These are phyloP conservation scores for Heliocidaris erythrogramma DNA, from an alignment of 35 echinoderm and acorn worm species.

Conservation along the genomic window DNA sequence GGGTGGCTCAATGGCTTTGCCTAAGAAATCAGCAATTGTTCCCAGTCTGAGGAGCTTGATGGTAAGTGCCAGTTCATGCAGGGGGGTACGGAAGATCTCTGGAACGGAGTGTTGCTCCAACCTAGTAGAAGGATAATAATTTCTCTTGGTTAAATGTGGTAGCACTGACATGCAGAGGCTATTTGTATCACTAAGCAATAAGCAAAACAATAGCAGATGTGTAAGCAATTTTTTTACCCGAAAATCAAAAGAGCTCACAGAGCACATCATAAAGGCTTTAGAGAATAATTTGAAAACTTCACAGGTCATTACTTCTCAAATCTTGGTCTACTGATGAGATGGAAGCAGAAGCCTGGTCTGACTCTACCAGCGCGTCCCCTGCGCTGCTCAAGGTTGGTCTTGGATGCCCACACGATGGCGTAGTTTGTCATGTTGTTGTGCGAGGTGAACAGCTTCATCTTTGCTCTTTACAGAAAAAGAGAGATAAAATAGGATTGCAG, in stretches of 20 bases:
- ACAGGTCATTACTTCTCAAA: slow-evolving; percentile 75
- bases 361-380: slow-evolving; percentile 92
- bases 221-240: too few relatives aligned
- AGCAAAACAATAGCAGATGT: too few relatives aligned
- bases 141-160: too few relatives aligned
- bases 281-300: not conserved
- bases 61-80: slow-evolving; percentile 92
- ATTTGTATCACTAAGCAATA: too few relatives aligned
- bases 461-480: slow-evolving; percentile 71
- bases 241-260: too few relatives aligned
- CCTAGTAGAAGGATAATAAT: slow-evolving; percentile 35
- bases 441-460: slow-evolving; percentile 96
- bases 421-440: slow-evolving; percentile 99
- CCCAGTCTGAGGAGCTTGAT: slow-evolving; percentile 95
- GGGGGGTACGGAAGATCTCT: slow-evolving; percentile 96
- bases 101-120: slow-evolving; percentile 86
- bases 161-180: too few relatives aligned
- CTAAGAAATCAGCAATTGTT: slow-evolving; percentile 86
- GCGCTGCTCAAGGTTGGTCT: slow-evolving; percentile 93
- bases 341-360: slow-evolving; percentile 92
- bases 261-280: not conserved
- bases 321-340: slow-evolving; percentile 86
- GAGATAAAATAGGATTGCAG: not conserved
- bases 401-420: slow-evolving; percentile 96
- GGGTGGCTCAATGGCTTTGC: slow-evolving; percentile 95